Base-by-base conservation (phyloP, 2,888 invertebrate genomes). In the Noctua janthe region DNA sequence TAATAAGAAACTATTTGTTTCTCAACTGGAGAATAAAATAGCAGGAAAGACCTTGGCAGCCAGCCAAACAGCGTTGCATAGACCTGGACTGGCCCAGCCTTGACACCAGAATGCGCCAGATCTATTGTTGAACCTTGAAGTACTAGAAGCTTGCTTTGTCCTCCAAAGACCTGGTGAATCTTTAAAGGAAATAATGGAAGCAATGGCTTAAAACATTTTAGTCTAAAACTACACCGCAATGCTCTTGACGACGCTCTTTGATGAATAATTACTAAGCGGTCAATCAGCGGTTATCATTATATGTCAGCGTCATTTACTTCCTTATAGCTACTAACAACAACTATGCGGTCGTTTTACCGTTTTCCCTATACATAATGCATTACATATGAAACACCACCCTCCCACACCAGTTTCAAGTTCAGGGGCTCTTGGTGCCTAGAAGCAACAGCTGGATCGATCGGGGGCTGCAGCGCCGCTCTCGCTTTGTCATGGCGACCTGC, bases 361-460 rank as follows among this genome's bases (percentile, higher is more conserved):
- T 66, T 82, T 70, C 54, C 70, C 39, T 56, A 29, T 76, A 66
- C 43, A 66, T 54, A 54, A 43, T 78, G 59, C 56, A 64, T 81
- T 59, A 76, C 51, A n/a, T 59, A 10, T 64, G 17, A 77, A 83
- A 43, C n/a, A 62, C 80, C 84, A 62, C 86, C 76, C 75, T 81
- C 84, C 80, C 84, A 83, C 80, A 86, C 87, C 87, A 86, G 80
- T 85, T 84, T 81, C 88, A 91, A 93, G 94, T 93, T 94, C 94
- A 95, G 80, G 94, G 94, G 85, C 88, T 75, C 88, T 92, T 89
- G 91, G 93, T 92, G 86, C 92, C 92, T 89, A 89, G 92, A 92
- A 94, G 95, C 95, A 96, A 96, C 96, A 96, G 95, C 95, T 95
- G 94, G 94, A 96, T 96, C 95, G 95, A 95, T 95, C 92, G 92